phyloP scores from a whole-genome alignment of 2,113 vertebrate genomes.

The Pelecanus crispus region DNA sequence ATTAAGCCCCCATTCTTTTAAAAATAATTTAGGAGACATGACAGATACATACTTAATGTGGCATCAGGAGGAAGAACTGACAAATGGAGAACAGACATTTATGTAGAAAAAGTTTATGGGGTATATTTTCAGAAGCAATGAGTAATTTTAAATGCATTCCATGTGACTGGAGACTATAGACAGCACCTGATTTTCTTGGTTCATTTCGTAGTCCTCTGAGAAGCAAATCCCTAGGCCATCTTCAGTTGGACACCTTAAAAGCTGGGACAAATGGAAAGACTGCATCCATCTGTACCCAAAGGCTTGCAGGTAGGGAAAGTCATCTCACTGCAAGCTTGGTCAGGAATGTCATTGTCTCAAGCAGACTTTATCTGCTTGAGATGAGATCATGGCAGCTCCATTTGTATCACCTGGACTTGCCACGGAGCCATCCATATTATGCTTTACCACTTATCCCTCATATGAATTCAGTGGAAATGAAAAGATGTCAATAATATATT shows the following conservation, averaged over 20 bases:
- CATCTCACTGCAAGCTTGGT: neutral
- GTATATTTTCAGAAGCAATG: neutral
- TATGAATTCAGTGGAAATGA: neutral
- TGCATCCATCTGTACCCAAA: neutral
- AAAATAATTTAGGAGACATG: neutral
- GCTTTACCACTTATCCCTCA: neutral
- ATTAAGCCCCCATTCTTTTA: neutral
- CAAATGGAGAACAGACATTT: neutral
- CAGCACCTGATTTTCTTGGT: neutral
- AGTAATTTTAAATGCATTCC: neutral
- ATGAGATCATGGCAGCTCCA: neutral
- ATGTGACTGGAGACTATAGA: neutral
- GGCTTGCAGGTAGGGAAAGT: neutral
- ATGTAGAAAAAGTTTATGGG: neutral
- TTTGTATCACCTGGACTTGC: neutral
- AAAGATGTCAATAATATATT: neutral
- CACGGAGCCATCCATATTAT: neutral
- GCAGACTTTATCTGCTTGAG: neutral
- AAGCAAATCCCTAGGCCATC: neutral
- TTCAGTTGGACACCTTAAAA: neutral
- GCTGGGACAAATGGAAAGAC: neutral
- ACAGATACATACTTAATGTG: rapidly evolving
- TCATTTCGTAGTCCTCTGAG: neutral
- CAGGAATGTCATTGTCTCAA: neutral
- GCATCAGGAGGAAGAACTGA: neutral